Percentiles rank a stretch among this genome's conserved stretches.
These are phyloP conservation scores for Sisyra nigra DNA, from an alignment of 2,888 invertebrate species.

Conservation along the genomic window DNA sequence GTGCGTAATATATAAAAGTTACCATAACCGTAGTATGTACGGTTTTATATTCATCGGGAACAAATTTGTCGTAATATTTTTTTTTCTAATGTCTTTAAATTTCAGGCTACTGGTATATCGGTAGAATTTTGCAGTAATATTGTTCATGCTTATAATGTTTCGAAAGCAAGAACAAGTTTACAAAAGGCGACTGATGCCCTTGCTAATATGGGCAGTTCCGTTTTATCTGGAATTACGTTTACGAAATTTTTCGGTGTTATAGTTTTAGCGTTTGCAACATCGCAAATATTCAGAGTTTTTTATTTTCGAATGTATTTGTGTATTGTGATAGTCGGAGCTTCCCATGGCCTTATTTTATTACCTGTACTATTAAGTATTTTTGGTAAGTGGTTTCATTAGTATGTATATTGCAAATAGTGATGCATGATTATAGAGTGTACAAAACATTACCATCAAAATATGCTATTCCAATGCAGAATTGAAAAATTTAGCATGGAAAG, in stretches of 20 bases:
- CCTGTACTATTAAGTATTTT: slow-evolving; percentile 78
- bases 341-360: slow-evolving; percentile 81
- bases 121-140: slow-evolving; percentile 95
- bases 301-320: slow-evolving; percentile 95
- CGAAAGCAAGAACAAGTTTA: slow-evolving; percentile 27
- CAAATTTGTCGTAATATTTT: neutral
- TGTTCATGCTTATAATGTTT: slow-evolving; percentile 51
- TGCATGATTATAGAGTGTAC: too few species aligned
- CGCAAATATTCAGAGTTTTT: slow-evolving; percentile 79
- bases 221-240: slow-evolving; percentile 85
- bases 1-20: too few species aligned
- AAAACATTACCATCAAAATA: too few species aligned
- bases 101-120: slow-evolving; percentile 73
- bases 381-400: slow-evolving; percentile 28
- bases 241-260: slow-evolving; percentile 86
- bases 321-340: slow-evolving; percentile 80
- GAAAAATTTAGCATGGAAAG: too few species aligned
- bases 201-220: slow-evolving; percentile 68
- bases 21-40: too few species aligned
- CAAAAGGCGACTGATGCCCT: slow-evolving; percentile 59
- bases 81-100: slow-evolving; percentile 12
- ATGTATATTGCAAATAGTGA: too few species aligned
- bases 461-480: too few species aligned
- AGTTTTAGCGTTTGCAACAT: slow-evolving; percentile 82
- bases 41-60: too few species aligned